phyloP scores from a whole-genome alignment of 2,113 vertebrate genomes.

The Clupea harengus region DNA sequence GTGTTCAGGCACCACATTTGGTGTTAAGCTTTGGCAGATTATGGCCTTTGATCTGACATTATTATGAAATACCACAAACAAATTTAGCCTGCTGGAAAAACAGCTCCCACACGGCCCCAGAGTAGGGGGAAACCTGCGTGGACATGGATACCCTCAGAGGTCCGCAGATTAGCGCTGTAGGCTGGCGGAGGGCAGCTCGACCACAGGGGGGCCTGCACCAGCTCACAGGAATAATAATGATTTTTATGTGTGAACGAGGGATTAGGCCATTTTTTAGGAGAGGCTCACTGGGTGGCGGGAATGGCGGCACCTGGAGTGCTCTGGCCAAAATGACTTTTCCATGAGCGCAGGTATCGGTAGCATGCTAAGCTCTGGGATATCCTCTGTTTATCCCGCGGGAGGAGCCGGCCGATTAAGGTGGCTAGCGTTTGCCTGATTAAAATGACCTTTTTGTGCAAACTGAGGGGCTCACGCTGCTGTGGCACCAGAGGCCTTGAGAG shows the following conservation, averaged over 20 bases:
- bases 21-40: neutral
- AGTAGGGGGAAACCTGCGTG: neutral
- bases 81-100: neutral
- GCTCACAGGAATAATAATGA: slow-evolving; percentile 23
- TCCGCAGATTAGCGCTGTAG: neutral
- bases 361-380: slow-evolving; percentile 64
- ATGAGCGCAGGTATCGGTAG: slow-evolving; percentile 64
- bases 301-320: slow-evolving; percentile 49
- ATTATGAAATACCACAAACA: neutral
- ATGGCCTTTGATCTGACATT: neutral
- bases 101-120: neutral
- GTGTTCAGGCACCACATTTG: neutral
- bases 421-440: slow-evolving; percentile 71
- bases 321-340: slow-evolving; percentile 66
- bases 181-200: neutral
- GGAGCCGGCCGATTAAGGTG: slow-evolving; percentile 64
- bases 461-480: slow-evolving; percentile 47
- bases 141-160: neutral
- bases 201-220: neutral
- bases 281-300: slow-evolving; percentile 39
- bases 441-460: slow-evolving; percentile 71
- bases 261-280: slow-evolving; percentile 36
- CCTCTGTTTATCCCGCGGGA: slow-evolving; percentile 69
- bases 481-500: neutral
- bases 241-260: slow-evolving; percentile 35